Percentiles rank a stretch among this genome's conserved stretches.
phyloP scores from a whole-genome alignment of 2,888 invertebrate genomes.

The Platycheirus albimanus region DNA sequence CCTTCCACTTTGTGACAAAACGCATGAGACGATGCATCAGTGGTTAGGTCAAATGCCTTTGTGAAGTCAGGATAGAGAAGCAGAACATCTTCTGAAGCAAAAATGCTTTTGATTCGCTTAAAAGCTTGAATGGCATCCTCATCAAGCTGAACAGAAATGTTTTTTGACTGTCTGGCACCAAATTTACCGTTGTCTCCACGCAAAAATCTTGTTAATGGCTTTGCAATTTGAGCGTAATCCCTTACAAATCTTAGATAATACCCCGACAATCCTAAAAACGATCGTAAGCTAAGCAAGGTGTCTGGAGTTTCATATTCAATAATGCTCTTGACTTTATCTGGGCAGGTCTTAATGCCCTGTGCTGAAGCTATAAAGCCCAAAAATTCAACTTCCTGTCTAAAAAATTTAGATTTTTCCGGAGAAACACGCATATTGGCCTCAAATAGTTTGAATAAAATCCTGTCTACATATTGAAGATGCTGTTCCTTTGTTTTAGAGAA shows the following conservation, averaged over 20 bases:
- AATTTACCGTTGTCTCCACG: slow-evolving; percentile 51
- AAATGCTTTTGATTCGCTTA: slow-evolving; percentile 36
- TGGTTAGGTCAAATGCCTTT: slow-evolving; percentile 53
- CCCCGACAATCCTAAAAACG: too few species aligned
- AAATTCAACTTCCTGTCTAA: too few species aligned
- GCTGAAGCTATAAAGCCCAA: too few species aligned
- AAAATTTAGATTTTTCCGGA: too few species aligned
- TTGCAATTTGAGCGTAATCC: too few species aligned
- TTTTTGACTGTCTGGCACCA: slow-evolving; percentile 46
- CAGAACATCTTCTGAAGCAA: too few species aligned
- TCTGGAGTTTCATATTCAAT: too few species aligned
- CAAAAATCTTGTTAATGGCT: slow-evolving; percentile 48
- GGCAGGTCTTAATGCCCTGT: too few species aligned
- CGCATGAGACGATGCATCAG: slow-evolving; percentile 51
- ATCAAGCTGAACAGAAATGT: slow-evolving; percentile 36
- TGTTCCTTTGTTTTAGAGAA: slow-evolving; percentile 23
- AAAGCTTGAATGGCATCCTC: slow-evolving; percentile 40
- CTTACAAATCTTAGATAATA: too few species aligned
- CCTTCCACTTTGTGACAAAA: slow-evolving; percentile 58
- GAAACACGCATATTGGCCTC: too few species aligned
- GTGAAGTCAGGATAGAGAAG: slow-evolving; percentile 47
- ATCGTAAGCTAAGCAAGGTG: too few species aligned
- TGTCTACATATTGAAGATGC: slow-evolving; percentile 30
- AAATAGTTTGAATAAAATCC: slow-evolving; percentile 11
- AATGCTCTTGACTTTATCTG: too few species aligned